These are phyloP conservation scores for Hemitrygon akajei DNA, from an alignment of 2,797 vertebrate genomes.

Conservation along the genomic window DNA sequence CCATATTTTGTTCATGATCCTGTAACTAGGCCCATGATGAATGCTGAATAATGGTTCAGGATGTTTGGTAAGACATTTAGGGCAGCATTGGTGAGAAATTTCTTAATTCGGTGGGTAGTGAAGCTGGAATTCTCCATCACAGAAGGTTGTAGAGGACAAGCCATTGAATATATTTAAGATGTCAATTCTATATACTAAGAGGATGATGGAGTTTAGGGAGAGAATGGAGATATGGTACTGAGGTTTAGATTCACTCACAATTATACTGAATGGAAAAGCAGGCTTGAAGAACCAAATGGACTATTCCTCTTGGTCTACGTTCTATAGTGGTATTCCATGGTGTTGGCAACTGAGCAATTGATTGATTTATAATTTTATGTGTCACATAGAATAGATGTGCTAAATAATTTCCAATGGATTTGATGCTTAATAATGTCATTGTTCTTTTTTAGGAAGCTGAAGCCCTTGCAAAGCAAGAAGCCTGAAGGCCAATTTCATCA, in stretches of 20 bases:
- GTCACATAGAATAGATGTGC: neutral
- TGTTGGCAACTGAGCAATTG: neutral
- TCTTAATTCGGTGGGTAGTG: no score
- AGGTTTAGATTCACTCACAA: neutral
- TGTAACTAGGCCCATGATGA: no score
- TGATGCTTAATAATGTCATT: slow-evolving; percentile 11
- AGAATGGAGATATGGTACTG: neutral
- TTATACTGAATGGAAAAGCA: no score
- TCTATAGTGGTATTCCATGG: neutral
- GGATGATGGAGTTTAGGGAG: neutral
- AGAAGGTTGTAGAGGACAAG: no score
- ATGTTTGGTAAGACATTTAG: no score
- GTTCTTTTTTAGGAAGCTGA: slow-evolving; percentile 73
- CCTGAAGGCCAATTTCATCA: slow-evolving; percentile 48
- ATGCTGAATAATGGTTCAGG: no score
- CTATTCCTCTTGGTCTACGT: neutral
- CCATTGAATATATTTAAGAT: no score
- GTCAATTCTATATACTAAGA: neutral
- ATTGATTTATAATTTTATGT: neutral
- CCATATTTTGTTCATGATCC: no score
- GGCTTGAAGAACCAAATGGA: no score
- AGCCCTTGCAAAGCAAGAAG: slow-evolving; percentile 72
- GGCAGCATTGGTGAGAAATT: no score
- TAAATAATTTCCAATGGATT: slow-evolving; percentile 38
- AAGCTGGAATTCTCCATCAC: no score